These are phyloP conservation scores for Caenorhabditis parvicauda DNA, from an alignment of 2,888 invertebrate genomes.

Conservation along the genomic window DNA sequence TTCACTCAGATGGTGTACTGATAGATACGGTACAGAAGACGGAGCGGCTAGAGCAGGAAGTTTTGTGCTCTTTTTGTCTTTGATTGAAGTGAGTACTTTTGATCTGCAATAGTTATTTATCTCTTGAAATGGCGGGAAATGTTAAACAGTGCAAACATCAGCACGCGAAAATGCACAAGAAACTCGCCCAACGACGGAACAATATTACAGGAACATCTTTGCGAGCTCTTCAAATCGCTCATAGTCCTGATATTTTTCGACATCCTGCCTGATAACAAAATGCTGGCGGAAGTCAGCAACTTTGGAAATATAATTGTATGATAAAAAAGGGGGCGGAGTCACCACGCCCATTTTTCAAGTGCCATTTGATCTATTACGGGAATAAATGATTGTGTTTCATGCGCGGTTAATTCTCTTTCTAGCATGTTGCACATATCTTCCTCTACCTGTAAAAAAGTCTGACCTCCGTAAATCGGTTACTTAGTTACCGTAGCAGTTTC, in stretches of 20 bases:
- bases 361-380: too few species aligned
- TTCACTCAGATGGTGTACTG: constrained; percentile 13
- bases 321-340: too few species aligned
- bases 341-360: too few species aligned
- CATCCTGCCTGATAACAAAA: neutral
- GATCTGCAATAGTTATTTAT: neutral
- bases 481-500: too few species aligned
- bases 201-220: constrained; percentile 18
- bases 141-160: too few species aligned
- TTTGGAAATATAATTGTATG: too few species aligned
- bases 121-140: too few species aligned
- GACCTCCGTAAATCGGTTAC: too few species aligned
- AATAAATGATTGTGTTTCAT: too few species aligned
- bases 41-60: constrained; percentile 16
- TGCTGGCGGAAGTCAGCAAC: neutral
- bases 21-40: constrained; percentile 17
- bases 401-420: too few species aligned
- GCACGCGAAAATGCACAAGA: neutral
- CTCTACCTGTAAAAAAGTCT: too few species aligned
- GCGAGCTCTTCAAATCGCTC: constrained; percentile 17
- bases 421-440: too few species aligned
- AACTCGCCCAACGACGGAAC: neutral
- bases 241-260: neutral
- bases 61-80: constrained; percentile 15
- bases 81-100: constrained; percentile 17